Percentiles rank a stretch among this genome's conserved stretches.
These are phyloP conservation scores for Nettapus auritus DNA, from an alignment of 2,113 vertebrate species.

Conservation along the genomic window DNA sequence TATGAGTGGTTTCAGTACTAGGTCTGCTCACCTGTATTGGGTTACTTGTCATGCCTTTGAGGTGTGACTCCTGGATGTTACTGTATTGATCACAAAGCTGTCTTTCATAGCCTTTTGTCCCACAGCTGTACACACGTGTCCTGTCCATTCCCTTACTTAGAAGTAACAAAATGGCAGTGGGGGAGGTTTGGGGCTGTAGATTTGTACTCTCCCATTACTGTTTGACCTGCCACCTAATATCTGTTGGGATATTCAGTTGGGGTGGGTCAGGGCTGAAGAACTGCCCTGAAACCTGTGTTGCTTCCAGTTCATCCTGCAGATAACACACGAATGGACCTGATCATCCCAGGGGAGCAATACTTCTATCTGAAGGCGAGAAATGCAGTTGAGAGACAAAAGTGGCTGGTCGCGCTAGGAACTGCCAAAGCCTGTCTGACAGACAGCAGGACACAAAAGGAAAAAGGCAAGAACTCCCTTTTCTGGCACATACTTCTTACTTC, in stretches of 20 bases:
- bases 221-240: background rate
- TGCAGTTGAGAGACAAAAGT: conserved; percentile 94
- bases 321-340: conserved; percentile 92
- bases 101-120: background rate
- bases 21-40: background rate
- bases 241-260: background rate
- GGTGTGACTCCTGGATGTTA: background rate
- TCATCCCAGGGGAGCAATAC: conserved; percentile 95
- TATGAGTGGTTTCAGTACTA: background rate
- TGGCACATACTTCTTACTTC: background rate
- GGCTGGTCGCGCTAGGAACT: conserved; percentile 94
- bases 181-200: background rate
- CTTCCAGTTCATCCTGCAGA: conserved; percentile 90
- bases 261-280: background rate
- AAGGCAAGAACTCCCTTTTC: conserved; percentile 78
- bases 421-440: conserved; percentile 97
- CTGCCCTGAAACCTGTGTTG: conserved; percentile 9
- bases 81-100: background rate
- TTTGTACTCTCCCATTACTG: background rate
- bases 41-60: background rate
- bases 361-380: conserved; percentile 97
- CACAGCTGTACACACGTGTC: fast-evolving
- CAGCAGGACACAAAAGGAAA: conserved; percentile 93
- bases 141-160: background rate
- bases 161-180: background rate